Evolutionary conservation across 2,888 invertebrate species (phyloP).

Genomic region (Drosophila fungiperda): DNA sequence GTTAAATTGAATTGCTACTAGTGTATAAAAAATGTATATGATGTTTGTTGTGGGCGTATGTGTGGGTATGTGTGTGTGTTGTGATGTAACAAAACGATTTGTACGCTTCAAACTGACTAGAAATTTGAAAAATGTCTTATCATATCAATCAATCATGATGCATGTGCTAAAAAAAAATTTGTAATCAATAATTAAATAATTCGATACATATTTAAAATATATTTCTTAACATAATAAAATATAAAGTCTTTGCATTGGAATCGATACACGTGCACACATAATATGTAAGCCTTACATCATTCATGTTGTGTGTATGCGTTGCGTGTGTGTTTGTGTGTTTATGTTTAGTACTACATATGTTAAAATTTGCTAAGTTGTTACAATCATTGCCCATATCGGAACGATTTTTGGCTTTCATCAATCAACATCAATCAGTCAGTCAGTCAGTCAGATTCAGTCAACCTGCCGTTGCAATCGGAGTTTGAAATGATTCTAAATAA

Average conservation of each 20-base stretch:
- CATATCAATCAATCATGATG: conserved; percentile 35
- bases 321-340: conserved; percentile 21
- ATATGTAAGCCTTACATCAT: conserved; percentile 10
- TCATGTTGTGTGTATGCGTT: conserved; percentile 10
- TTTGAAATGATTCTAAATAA: conserved; percentile 38
- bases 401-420: conserved; percentile 32
- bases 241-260: conserved; percentile 75
- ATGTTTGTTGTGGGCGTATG: conserved; percentile 15
- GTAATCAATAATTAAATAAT: conserved; percentile 42
- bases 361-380: conserved; percentile 32
- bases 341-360: conserved; percentile 4
- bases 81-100: conserved; percentile 53
- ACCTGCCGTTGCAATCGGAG: conserved; percentile 25
- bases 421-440: conserved; percentile 42
- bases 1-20: conserved; percentile 43
- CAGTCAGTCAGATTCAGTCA: conserved; percentile 32
- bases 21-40: conserved; percentile 26
- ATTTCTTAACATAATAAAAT: conserved; percentile 54
- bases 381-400: conserved; percentile 39
- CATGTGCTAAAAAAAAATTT: conserved; percentile 33
- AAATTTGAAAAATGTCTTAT: conserved; percentile 57
- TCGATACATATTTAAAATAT: conserved; percentile 34
- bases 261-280: conserved; percentile 37
- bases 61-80: conserved; percentile 14
- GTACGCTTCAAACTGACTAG: conserved; percentile 64